Evolutionary conservation across 2,113 vertebrate genomes (phyloP).

Genomic region (Otus sunia): DNA sequence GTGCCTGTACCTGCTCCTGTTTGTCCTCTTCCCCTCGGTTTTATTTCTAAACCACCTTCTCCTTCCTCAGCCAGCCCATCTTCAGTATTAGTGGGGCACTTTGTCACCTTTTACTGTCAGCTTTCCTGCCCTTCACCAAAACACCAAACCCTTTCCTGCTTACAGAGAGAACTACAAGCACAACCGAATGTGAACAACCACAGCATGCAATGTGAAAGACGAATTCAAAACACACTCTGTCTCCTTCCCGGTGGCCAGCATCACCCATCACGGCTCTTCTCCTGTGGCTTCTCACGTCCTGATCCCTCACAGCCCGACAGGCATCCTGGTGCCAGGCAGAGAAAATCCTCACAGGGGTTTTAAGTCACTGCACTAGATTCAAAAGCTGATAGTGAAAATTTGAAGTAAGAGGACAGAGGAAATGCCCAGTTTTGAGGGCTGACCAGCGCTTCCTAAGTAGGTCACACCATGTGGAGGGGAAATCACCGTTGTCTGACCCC

Average conservation of each 20-base stretch:
- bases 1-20: not conserved
- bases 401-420: not conserved
- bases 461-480: not conserved
- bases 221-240: not conserved
- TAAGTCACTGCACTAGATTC: not conserved
- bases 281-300: not conserved
- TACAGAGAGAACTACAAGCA: not conserved
- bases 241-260: not conserved
- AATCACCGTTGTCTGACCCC: not conserved
- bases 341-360: fast-evolving
- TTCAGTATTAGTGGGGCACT: not conserved
- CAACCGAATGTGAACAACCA: not conserved
- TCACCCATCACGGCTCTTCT: not conserved
- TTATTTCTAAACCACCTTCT: not conserved
- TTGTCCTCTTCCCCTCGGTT: not conserved
- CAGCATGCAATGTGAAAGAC: not conserved
- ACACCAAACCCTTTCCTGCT: conserved; percentile 50
- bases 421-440: not conserved
- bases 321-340: not conserved
- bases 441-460: conserved; percentile 8
- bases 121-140: not conserved
- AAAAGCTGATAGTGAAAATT: not conserved
- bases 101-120: not conserved
- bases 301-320: not conserved
- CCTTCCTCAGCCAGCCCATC: not conserved